These are phyloP conservation scores for Lagenorhynchus albirostris DNA, from an alignment of 2,113 vertebrate genomes.

Conservation along the genomic window DNA sequence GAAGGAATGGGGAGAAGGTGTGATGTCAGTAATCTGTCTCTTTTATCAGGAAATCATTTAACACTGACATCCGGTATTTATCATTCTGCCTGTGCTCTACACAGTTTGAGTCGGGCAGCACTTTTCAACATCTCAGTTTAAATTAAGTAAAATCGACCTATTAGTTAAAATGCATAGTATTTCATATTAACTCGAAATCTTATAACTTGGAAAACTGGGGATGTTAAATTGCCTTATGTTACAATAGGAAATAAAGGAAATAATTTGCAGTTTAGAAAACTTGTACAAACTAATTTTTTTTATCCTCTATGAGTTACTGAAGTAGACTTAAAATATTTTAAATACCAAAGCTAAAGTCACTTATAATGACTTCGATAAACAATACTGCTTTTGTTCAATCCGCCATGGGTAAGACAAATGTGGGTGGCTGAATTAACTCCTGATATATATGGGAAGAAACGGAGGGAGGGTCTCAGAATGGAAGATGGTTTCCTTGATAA, in stretches of 20 bases:
- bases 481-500: background rate
- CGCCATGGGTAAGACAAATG: background rate
- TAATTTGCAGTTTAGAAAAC: background rate
- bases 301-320: background rate
- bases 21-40: background rate
- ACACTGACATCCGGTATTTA: background rate
- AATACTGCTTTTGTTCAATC: background rate
- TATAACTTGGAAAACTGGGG: background rate
- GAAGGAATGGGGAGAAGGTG: background rate
- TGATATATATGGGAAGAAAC: background rate
- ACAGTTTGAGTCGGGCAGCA: background rate
- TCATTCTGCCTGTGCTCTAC: background rate
- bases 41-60: background rate
- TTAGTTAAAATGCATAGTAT: background rate
- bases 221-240: background rate
- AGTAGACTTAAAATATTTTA: background rate
- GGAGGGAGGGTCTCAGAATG: background rate
- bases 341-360: background rate
- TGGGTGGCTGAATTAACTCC: background rate
- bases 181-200: background rate
- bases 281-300: background rate
- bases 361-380: conserved; percentile 14
- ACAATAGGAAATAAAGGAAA: background rate
- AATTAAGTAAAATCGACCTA: background rate
- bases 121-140: background rate